phyloP scores from a whole-genome alignment of 2,113 vertebrate genomes.

The Passer montanus region DNA sequence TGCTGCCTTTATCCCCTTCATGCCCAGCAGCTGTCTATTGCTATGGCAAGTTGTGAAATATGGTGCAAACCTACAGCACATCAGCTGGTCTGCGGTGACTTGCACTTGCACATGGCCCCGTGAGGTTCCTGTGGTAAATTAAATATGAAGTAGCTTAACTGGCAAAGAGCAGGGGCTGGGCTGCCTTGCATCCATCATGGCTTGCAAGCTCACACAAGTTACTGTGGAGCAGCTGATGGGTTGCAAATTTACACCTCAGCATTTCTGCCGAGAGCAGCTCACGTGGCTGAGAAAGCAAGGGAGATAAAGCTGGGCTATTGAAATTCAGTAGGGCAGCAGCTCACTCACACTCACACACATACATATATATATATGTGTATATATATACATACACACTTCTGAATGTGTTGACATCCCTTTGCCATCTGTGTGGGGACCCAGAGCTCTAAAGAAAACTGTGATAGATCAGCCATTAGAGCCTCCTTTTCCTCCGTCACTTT shows the following conservation, averaged over 20 bases:
- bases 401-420: neutral
- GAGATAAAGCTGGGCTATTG: neutral
- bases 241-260: neutral
- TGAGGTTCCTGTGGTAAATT: neutral
- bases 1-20: neutral
- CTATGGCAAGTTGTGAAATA: neutral
- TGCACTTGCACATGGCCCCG: fast-evolving
- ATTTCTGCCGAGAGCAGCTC: neutral
- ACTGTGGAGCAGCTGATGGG: neutral
- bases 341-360: neutral
- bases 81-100: neutral
- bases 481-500: neutral
- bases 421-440: neutral
- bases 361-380: fast-evolving
- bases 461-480: neutral
- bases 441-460: neutral
- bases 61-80: neutral
- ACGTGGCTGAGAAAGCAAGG: neutral
- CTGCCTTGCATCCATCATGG: neutral
- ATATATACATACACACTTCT: neutral
- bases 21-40: neutral
- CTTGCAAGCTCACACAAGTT: neutral
- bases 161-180: neutral
- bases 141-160: slow-evolving; percentile 4
- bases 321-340: neutral